Conservation (phyloP, 23 tunicate species). For the Corella eumyota region DNA sequence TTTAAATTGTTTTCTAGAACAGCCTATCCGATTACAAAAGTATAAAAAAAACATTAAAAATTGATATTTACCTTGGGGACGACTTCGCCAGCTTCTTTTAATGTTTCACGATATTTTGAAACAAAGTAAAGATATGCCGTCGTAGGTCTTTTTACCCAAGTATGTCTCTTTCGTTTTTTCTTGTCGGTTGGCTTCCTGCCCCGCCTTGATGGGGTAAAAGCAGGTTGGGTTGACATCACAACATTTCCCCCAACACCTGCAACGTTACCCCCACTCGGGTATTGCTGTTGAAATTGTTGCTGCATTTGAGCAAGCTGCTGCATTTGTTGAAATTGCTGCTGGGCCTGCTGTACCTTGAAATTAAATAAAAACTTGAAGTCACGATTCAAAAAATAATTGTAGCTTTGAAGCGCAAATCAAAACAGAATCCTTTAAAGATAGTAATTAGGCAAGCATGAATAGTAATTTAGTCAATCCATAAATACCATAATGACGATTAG, state of each 20-base stretch:
- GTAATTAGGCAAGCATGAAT: too few relatives aligned
- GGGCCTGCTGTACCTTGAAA: slow-evolving; percentile 69
- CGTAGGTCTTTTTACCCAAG: slow-evolving; percentile 94
- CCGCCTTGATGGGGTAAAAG: slow-evolving; percentile 55
- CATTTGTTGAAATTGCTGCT: slow-evolving; percentile 85
- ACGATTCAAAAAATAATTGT: too few relatives aligned
- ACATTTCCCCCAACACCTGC: slow-evolving; percentile 5
- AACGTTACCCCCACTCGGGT: slow-evolving; percentile 15
- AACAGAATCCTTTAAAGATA: too few relatives aligned
- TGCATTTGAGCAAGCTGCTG: slow-evolving; percentile 83
- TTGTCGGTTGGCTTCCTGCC: slow-evolving; percentile 68
- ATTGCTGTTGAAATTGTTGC: slow-evolving; percentile 75
- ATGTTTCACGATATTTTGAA: slow-evolving; percentile 95
- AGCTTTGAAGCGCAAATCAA: too few relatives aligned
- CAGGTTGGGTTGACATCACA: slow-evolving; percentile 15
- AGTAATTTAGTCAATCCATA: too few relatives aligned
- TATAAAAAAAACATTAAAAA: too few relatives aligned
- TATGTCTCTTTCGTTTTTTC: slow-evolving; percentile 75
- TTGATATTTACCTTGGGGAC: slow-evolving; percentile 90
- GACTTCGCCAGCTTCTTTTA: slow-evolving; percentile 93
- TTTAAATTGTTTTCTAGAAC: too few relatives aligned
- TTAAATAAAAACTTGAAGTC: not conserved
- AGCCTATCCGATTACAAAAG: too few relatives aligned
- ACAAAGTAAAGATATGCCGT: slow-evolving; percentile 98
- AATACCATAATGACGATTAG: too few relatives aligned